Conservation (phyloP, 2,113 vertebrate genomes). For the Rallus limicola region DNA sequence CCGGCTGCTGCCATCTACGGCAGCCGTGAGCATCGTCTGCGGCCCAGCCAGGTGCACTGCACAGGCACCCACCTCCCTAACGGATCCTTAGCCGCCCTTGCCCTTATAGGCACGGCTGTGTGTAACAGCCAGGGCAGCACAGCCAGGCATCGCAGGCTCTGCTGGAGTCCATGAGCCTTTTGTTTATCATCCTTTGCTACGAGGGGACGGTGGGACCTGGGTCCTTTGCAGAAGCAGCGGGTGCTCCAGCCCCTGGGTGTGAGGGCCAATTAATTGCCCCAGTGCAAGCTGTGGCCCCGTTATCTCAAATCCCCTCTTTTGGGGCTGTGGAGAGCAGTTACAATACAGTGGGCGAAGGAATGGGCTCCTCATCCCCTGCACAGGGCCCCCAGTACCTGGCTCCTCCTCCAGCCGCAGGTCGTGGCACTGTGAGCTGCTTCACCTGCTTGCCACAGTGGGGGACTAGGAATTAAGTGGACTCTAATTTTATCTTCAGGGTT, state of each 20-base stretch:
- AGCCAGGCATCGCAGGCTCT: background rate
- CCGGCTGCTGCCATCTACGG: background rate
- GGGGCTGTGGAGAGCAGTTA: background rate
- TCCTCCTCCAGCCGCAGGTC: too few species aligned
- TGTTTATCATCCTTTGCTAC: background rate
- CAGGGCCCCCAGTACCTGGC: background rate
- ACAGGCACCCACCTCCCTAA: background rate
- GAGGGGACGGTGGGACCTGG: background rate
- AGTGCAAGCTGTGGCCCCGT: rapidly evolving
- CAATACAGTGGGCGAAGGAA: background rate
- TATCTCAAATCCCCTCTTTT: background rate
- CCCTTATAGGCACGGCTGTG: rapidly evolving
- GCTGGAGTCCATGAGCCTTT: background rate
- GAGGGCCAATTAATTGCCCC: background rate
- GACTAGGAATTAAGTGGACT: background rate
- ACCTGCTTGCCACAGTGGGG: background rate
- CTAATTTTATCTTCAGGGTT: conserved; percentile 39
- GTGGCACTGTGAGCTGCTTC: background rate
- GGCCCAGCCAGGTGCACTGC: background rate
- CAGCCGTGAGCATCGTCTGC: rapidly evolving
- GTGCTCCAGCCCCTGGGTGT: rapidly evolving
- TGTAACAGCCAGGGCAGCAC: background rate
- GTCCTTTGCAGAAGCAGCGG: background rate
- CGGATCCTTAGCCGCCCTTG: background rate
- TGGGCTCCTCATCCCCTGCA: rapidly evolving